phyloP scores from a whole-genome alignment of 2,797 vertebrate species.

The Amblyraja radiata region DNA sequence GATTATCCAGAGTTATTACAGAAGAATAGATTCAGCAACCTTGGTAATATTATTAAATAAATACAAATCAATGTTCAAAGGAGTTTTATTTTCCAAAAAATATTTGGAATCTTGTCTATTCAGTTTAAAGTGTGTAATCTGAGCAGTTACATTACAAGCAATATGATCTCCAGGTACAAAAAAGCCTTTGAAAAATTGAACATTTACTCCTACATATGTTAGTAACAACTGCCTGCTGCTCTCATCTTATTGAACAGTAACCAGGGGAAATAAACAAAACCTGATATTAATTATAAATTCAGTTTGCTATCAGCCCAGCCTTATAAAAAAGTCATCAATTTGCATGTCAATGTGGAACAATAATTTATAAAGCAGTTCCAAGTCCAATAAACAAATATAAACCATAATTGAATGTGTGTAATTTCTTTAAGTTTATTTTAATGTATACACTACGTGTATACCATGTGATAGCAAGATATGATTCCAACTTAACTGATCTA shows the following conservation, averaged over 20 bases:
- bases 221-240: neutral
- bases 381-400: neutral
- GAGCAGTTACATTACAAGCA: neutral
- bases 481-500: too few species aligned
- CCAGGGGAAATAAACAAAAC: neutral
- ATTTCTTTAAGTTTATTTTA: neutral
- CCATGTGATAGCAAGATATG: too few species aligned
- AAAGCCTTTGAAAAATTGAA: neutral
- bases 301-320: neutral
- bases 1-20: conserved; percentile 37
- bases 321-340: neutral
- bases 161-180: neutral
- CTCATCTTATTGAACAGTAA: neutral
- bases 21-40: neutral
- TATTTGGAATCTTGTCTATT: neutral
- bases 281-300: neutral
- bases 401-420: neutral
- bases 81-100: neutral
- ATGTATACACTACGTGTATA: neutral
- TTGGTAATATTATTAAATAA: neutral
- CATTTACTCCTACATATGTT: neutral
- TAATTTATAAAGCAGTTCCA: neutral
- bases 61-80: neutral
- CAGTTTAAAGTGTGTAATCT: neutral
- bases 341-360: neutral